phyloP scores from a whole-genome alignment of 2,888 invertebrate genomes.

The Drosophila barbarae region DNA sequence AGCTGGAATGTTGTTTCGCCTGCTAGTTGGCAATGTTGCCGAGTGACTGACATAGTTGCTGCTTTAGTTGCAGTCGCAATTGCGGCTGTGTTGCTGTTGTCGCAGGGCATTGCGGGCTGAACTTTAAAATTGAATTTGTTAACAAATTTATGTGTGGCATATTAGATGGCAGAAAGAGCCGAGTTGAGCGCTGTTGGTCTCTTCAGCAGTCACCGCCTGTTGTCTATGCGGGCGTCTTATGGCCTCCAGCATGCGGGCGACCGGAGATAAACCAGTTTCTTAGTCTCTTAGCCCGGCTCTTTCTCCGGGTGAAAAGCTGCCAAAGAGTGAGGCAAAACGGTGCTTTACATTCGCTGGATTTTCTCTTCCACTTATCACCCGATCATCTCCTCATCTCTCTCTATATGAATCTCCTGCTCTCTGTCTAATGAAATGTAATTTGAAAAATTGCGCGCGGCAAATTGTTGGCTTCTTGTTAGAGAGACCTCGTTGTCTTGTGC shows the following conservation, averaged over 20 bases:
- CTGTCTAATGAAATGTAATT: slow-evolving; percentile 70
- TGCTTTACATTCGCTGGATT: slow-evolving; percentile 61
- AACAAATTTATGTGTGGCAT: slow-evolving; percentile 64
- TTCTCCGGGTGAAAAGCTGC: slow-evolving; percentile 37
- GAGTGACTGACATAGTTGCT: slow-evolving; percentile 72
- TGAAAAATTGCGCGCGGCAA: slow-evolving; percentile 69
- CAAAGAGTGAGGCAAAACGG: slow-evolving; percentile 64
- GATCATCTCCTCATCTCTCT: slow-evolving; percentile 19
- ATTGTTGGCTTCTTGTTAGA: slow-evolving; percentile 55
- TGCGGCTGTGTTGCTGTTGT: slow-evolving; percentile 33
- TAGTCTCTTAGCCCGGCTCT: slow-evolving; percentile 26
- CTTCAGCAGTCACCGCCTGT: slow-evolving; percentile 4
- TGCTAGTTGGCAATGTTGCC: slow-evolving; percentile 70
- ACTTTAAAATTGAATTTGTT: slow-evolving; percentile 67
- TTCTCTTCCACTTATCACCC: slow-evolving; percentile 39
- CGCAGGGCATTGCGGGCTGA: slow-evolving; percentile 51
- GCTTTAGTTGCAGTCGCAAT: slow-evolving; percentile 37
- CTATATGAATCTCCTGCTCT: slow-evolving; percentile 29
- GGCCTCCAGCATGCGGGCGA: slow-evolving; percentile 55
- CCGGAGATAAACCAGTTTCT: slow-evolving; percentile 57
- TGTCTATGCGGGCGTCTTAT: slow-evolving; percentile 57
- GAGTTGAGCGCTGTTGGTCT: background rate
- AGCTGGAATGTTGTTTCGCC: slow-evolving; percentile 70
- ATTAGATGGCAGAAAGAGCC: slow-evolving; percentile 43
- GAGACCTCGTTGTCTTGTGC: slow-evolving; percentile 45